phyloP scores from a whole-genome alignment of 2,888 invertebrate species.

The Tenthredo distinguenda region DNA sequence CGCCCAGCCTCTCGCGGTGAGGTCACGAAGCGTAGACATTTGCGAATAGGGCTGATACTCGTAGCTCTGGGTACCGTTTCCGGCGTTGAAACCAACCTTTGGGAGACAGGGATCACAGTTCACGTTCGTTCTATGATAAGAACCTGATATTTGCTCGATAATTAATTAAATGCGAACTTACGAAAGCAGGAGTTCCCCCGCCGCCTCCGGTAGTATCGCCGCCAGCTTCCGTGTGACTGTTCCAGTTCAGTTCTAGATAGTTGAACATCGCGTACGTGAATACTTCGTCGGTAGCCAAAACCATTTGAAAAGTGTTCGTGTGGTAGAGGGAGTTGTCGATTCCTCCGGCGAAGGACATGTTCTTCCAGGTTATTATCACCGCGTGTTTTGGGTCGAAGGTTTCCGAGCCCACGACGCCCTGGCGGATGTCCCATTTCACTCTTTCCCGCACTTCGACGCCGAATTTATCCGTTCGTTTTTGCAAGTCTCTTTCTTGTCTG shows the following conservation, averaged over 20 bases:
- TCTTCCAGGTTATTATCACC: slow-evolving; percentile 96
- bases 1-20: slow-evolving; percentile 91
- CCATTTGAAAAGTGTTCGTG: slow-evolving; percentile 98
- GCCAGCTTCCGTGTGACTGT: slow-evolving; percentile 93
- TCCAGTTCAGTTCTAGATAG: slow-evolving; percentile 95
- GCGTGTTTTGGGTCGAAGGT: slow-evolving; percentile 95
- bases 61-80: slow-evolving; percentile 94
- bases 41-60: slow-evolving; percentile 96
- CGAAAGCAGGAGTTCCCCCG: slow-evolving; percentile 92
- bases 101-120: slow-evolving; percentile 57
- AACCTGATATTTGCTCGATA: not conserved
- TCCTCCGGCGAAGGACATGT: slow-evolving; percentile 95
- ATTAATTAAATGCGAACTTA: slow-evolving; percentile 79
- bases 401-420: slow-evolving; percentile 94
- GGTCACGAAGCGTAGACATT: slow-evolving; percentile 89
- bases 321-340: slow-evolving; percentile 89
- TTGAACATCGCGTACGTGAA: slow-evolving; percentile 97
- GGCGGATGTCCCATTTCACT: slow-evolving; percentile 92
- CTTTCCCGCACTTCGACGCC: slow-evolving; percentile 93
- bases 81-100: slow-evolving; percentile 97
- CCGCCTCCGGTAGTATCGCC: slow-evolving; percentile 93
- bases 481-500: slow-evolving; percentile 86
- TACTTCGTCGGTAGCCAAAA: slow-evolving; percentile 95
- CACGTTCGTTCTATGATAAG: not conserved
- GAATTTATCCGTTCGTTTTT: slow-evolving; percentile 87